Evolutionary conservation across 2,888 invertebrate genomes (phyloP), one percentile per base, ranked within the genome.

Genomic region (Gibbula magus): DNA sequence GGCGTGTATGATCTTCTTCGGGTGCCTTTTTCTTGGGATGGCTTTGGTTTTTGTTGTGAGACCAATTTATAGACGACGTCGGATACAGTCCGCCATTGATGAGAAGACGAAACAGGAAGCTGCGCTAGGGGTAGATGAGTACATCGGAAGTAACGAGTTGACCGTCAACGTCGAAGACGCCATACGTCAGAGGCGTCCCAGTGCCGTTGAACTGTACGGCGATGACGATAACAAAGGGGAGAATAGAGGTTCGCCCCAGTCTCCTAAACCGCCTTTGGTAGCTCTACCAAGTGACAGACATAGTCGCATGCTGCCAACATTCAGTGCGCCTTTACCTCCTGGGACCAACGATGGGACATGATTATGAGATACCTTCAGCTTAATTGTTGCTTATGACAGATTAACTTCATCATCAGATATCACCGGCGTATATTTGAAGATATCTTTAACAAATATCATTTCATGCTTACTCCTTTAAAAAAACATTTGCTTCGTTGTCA

Each of bases 1-100:
- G n/a, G 61, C 29, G 13, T 61, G 61, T 8, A 61, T 70, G 70
- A 70, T 70, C 35, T 32, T 70, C n/a, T 70, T 70, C 70, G 70
- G 70, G 5, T 18, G 29, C 32, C n/a, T 70, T 10, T 70, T 70
- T 35, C 70, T 70, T n/a, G 70, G 35, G 2, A 35, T 70, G 29
- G 70, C 70, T 18, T 32, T 35, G n/a, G 39, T 70, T 16, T 70
- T 70, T 35, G 70, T 70, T 4, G n/a, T 39, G 16, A 70, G 35
- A 39, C 70, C 70, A 10, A 16, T 70, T 70, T 70, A 70, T 39
- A n/a, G 20, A 35, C 39, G 35, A 20, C 32, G 70, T n/a, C 13
- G 39, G 2, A 39, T 70, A 5, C 32, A 70, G 35, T 32, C 70
- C 39, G n/a, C 35, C 70, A 39, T 39, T 70, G 70, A 70, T 20